These are phyloP conservation scores for Cremastinae sp. DNA, from an alignment of 2,888 invertebrate genomes.

Conservation along the genomic window DNA sequence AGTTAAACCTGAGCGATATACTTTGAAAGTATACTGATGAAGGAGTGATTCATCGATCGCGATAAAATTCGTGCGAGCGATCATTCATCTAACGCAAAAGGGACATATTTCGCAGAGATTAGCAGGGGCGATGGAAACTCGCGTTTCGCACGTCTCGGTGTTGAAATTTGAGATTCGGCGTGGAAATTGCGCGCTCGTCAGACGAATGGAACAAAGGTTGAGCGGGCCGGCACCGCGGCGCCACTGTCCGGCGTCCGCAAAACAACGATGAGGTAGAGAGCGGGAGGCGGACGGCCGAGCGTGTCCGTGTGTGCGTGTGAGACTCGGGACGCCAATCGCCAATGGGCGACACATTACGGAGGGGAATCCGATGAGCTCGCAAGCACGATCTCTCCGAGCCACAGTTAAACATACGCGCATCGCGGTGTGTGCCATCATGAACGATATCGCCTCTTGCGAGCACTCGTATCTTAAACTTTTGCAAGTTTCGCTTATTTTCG, in stretches of 20 bases:
- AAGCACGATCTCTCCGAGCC: constrained; percentile 28
- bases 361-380: constrained; percentile 23
- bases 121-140: no score
- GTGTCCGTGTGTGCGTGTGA: constrained; percentile 8
- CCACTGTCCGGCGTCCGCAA: not conserved
- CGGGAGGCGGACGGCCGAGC: not conserved
- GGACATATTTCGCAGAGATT: no score
- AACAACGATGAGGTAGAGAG: not conserved
- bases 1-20: no score
- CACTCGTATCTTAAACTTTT: constrained; percentile 11
- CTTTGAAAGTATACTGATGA: no score
- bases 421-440: constrained; percentile 49
- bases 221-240: not conserved
- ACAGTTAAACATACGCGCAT: constrained; percentile 47
- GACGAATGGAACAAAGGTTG: no score
- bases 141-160: no score
- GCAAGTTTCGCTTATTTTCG: constrained; percentile 23
- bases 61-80: no score
- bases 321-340: constrained; percentile 38
- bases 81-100: no score
- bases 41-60: no score
- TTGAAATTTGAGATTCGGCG: no score
- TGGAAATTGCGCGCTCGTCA: no score
- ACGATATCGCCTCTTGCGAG: constrained; percentile 36
- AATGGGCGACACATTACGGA: constrained; percentile 5